phyloP scores from a whole-genome alignment of 2,888 invertebrate species.

The Acanthosepion pharaonis region DNA sequence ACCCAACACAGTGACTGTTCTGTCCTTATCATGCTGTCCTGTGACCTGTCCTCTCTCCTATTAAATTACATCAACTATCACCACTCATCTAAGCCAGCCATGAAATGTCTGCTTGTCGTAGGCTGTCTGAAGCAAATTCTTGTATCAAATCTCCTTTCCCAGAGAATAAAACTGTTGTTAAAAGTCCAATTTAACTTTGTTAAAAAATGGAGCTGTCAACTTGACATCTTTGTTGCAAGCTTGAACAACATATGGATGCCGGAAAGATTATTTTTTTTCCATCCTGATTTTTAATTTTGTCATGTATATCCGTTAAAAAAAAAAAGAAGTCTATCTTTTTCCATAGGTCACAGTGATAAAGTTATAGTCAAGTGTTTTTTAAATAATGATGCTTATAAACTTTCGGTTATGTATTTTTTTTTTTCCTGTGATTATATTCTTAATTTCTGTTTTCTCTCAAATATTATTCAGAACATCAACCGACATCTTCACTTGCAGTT shows the following conservation, averaged over 20 bases:
- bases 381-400: background rate
- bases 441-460: slow-evolving; percentile 5
- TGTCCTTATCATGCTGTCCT: background rate
- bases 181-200: background rate
- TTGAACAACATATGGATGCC: background rate
- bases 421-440: background rate
- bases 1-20: background rate
- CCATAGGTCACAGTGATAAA: background rate
- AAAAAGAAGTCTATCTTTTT: background rate
- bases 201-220: background rate
- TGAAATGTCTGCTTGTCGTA: slow-evolving; percentile 18
- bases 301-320: background rate
- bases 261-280: background rate
- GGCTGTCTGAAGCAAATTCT: background rate
- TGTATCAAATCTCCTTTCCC: slow-evolving; percentile 22
- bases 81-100: background rate
- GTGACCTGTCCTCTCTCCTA: background rate
- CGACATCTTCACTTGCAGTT: background rate
- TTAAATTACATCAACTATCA: slow-evolving; percentile 33
- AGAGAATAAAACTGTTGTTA: background rate
- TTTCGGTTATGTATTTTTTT: background rate
- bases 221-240: background rate
- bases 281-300: background rate
- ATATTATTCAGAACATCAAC: background rate
- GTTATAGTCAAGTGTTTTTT: background rate